phyloP scores from a whole-genome alignment of 1,140 invertebrate genomes.

The Aphaenogaster rudis region DNA sequence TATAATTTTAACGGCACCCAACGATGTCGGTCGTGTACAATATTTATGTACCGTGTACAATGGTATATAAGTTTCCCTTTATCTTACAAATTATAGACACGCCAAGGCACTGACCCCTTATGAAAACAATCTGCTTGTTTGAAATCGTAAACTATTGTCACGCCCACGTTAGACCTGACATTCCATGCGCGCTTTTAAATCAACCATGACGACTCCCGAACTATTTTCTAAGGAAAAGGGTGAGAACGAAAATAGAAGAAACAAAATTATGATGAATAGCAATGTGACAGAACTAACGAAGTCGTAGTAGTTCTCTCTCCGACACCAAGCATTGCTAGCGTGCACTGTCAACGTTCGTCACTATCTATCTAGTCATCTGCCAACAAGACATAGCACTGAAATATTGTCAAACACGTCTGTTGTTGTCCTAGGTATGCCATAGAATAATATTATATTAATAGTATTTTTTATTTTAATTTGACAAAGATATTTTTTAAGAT shows the following conservation, averaged over 20 bases:
- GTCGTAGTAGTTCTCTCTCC: constrained; percentile 5
- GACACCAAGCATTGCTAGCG: neutral
- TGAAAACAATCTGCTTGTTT: constrained; percentile 22
- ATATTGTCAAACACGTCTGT: constrained; percentile 14
- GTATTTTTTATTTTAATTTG: neutral
- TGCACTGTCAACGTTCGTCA: constrained; percentile 37
- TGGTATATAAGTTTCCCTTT: constrained; percentile 13
- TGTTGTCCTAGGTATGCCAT: neutral
- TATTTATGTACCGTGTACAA: neutral
- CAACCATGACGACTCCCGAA: constrained; percentile 38
- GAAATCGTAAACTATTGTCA: constrained; percentile 56
- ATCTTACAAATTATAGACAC: constrained; percentile 56
- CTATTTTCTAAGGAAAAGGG: constrained; percentile 14
- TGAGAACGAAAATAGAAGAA: constrained; percentile 18
- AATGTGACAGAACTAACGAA: constrained; percentile 35
- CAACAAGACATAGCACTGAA: constrained; percentile 36
- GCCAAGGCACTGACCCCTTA: constrained; percentile 11
- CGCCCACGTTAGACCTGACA: constrained; percentile 46
- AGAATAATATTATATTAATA: neutral
- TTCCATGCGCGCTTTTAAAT: constrained; percentile 62
- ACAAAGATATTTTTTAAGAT: neutral
- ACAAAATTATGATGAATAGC: constrained; percentile 63
- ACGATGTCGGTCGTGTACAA: neutral
- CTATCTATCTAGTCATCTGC: neutral
- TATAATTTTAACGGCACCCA: neutral